Conservation (phyloP, 23 tunicate genomes). For the Trididemnum miniatum region DNA sequence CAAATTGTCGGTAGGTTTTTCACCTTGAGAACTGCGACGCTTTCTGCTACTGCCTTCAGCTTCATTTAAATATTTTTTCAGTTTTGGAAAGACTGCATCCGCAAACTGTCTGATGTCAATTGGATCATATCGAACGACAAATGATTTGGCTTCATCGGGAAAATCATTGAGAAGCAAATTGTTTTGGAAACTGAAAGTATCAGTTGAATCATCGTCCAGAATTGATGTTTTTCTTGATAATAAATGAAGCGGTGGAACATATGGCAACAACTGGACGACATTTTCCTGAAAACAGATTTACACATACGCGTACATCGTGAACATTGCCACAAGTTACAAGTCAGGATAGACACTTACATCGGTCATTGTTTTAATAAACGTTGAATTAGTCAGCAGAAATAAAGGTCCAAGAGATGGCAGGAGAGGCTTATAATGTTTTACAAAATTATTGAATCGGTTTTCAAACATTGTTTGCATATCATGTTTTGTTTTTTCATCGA, state of each 20-base stretch:
- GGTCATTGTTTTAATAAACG: background rate
- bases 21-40: too few relatives aligned
- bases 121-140: background rate
- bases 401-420: background rate
- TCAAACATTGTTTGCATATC: slow-evolving; percentile 16
- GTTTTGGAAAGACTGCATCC: slow-evolving; percentile 18
- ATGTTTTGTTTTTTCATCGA: slow-evolving; percentile 2
- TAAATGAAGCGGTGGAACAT: background rate
- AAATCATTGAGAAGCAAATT: background rate
- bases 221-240: background rate
- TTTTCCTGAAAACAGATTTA: background rate
- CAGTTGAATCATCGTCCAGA: background rate
- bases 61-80: background rate
- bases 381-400: background rate
- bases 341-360: slow-evolving; percentile 1
- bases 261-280: background rate
- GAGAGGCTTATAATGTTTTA: background rate
- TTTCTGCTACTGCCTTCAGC: background rate
- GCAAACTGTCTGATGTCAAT: slow-evolving; percentile 2
- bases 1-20: too few relatives aligned
- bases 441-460: background rate
- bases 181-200: background rate
- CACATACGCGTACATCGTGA: background rate
- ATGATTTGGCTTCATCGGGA: background rate
- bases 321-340: background rate